Base-by-base conservation (phyloP, 2,888 invertebrate species). In the Scaptomyza reducta region DNA sequence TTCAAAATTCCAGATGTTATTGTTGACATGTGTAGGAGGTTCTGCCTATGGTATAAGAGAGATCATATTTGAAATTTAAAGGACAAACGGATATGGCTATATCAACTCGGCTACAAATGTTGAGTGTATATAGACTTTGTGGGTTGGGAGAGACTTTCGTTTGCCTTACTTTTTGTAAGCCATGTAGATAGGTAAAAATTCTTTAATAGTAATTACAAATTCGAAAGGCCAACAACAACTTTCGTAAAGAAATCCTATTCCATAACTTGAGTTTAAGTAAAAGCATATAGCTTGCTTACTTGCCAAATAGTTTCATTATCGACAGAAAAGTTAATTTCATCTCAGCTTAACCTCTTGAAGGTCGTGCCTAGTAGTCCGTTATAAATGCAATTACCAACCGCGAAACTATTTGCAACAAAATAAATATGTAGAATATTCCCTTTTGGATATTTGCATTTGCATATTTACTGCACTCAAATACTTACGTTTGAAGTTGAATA, bases 391-490 rank as follows among this genome's bases (percentile, higher is more conserved):
- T 46, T 50, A 27, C 14, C 25, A 40, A 49, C 27, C 3, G 38
- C 11, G n/a, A 1, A 27, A 38, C 18, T 55, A 25, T 35, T 29
- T n/a, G 9, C 46, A 13, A 33, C 31, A 33, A 33, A 33, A 33
- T 11, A 33, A 13, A 35, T n/a, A 35, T 1, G 7, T 4, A 0
- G 31, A 22, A 25, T 31, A n/a, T 35, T 27, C 13, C 38, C 7
- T 42, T 51, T 13, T 22, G 29, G 35, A 38, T 56, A 60, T 62
- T 40, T 50, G 18, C 18, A 40, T 51, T 50, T 49, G n/a, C 11
- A 31, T 58, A 58, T 14, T 38, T 14, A n/a, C n/a, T 56, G 68
- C 49, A 54, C 11, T 29, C n/a, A 27, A 38, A 45, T 38, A 38
- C 35, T 55, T 45, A 1, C 31, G 29, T 46, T 13, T 35, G n/a